Conservation (phyloP, 2,888 invertebrate genomes). For the Rambutsinella grinnellia region DNA sequence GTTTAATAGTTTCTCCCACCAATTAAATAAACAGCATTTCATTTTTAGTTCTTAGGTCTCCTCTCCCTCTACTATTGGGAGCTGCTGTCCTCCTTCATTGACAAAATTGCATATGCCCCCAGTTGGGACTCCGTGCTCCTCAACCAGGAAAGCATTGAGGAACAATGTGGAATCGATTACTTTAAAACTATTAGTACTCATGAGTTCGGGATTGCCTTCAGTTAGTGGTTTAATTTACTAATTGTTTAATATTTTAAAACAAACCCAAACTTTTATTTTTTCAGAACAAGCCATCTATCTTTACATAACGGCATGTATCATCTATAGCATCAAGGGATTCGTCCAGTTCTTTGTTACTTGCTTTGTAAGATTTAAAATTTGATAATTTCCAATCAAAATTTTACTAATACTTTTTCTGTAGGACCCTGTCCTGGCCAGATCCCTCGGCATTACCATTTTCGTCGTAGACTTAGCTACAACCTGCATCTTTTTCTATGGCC, state of each 20-base stretch:
- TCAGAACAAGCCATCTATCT: constrained; percentile 17
- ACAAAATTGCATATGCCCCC: constrained; percentile 2
- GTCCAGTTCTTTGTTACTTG: constrained; percentile 42
- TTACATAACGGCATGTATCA: constrained; percentile 6
- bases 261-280: background rate
- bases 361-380: constrained; percentile 24
- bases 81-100: background rate
- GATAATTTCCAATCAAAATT: background rate
- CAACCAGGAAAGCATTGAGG: background rate
- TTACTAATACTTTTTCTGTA: background rate
- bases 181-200: constrained; percentile 8
- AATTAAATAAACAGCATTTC: background rate
- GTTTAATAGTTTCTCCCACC: background rate
- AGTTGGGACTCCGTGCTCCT: constrained; percentile 24
- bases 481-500: background rate
- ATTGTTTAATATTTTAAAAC: background rate
- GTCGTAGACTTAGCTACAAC: constrained; percentile 1
- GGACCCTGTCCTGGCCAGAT: constrained; percentile 14
- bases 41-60: constrained; percentile 31
- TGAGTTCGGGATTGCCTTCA: constrained; percentile 24
- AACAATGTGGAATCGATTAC: constrained; percentile 26
- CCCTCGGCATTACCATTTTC: constrained; percentile 3
- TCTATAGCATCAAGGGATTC: constrained; percentile 23
- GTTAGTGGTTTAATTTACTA: constrained; percentile 10
- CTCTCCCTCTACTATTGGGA: constrained; percentile 30